These are phyloP conservation scores for Palythoa grandiflora DNA, from an alignment of 92 coral and sea anemone genomes.

Conservation along the genomic window DNA sequence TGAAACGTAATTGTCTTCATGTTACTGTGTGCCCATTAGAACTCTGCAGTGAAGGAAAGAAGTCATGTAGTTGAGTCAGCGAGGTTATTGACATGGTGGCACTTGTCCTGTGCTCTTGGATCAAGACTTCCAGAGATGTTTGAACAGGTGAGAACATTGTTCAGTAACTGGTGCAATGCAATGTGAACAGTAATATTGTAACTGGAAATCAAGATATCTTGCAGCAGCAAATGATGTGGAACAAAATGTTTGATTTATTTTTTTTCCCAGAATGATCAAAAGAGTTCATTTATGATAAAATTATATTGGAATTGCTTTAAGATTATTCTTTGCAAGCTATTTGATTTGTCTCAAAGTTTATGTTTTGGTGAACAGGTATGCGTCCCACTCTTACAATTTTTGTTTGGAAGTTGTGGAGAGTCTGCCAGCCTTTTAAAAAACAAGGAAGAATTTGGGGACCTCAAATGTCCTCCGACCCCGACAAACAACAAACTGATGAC, in stretches of 20 bases:
- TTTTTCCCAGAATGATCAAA: no score
- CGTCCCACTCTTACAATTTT: conserved; percentile 88
- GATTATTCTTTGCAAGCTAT: no score
- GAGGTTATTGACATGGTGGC: conserved; percentile 96
- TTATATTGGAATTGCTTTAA: no score
- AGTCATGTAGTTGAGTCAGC: conserved; percentile 86
- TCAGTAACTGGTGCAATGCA: background rate
- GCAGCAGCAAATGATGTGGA: no score
- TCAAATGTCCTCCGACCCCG: conserved; percentile 91
- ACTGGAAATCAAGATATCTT: no score
- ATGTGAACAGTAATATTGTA: background rate
- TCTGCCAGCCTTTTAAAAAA: conserved; percentile 75
- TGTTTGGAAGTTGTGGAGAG: conserved; percentile 81
- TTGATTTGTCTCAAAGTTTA: background rate
- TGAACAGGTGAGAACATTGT: conserved; percentile 69
- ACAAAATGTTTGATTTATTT: no score
- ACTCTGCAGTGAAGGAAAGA: conserved; percentile 82
- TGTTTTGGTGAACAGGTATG: conserved; percentile 67
- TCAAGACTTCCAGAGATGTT: conserved; percentile 70
- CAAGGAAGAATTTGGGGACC: conserved; percentile 79
- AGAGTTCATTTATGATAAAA: no score
- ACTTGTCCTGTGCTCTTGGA: conserved; percentile 81
- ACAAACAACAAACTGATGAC: conserved; percentile 74
- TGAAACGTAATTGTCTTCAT: background rate
- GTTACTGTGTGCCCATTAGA: conserved; percentile 41